These are phyloP conservation scores for Paracyclopina nana DNA, from an alignment of 1,140 invertebrate genomes.

Conservation along the genomic window DNA sequence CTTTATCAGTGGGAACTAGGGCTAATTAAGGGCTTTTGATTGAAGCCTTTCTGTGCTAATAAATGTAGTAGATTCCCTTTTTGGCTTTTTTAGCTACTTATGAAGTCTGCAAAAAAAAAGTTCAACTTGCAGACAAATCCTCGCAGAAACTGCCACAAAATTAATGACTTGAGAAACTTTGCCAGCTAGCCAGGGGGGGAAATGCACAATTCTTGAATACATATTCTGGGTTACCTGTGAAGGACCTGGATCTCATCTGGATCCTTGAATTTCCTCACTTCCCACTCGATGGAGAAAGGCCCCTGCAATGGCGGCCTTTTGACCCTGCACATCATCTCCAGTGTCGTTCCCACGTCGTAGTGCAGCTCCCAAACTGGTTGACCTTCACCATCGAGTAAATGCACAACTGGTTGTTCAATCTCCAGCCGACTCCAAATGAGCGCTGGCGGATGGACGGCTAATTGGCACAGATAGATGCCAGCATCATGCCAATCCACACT, in stretches of 20 bases:
- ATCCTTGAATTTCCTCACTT: neutral
- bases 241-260: conserved; percentile 1
- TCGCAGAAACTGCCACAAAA: too few relatives aligned
- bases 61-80: too few relatives aligned
- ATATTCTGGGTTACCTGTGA: too few relatives aligned
- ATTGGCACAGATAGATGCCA: conserved; percentile 11
- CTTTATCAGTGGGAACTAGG: too few relatives aligned
- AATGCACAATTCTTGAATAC: too few relatives aligned
- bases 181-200: too few relatives aligned
- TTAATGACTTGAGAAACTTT: too few relatives aligned
- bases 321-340: conserved; percentile 4
- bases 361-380: conserved; percentile 6
- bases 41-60: too few relatives aligned
- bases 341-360: conserved; percentile 7
- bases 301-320: neutral
- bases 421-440: conserved; percentile 5
- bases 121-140: too few relatives aligned
- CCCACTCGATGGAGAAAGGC: neutral
- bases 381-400: conserved; percentile 6
- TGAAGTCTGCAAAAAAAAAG: too few relatives aligned
- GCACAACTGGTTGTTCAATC: conserved; percentile 3
- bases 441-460: neutral
- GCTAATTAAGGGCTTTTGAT: too few relatives aligned
- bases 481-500: conserved; percentile 10
- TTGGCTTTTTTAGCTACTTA: too few relatives aligned